Percentiles rank a stretch among this genome's conserved stretches.
phyloP scores from a whole-genome alignment of 1,140 invertebrate species.

The Piezodorus guildinii region DNA sequence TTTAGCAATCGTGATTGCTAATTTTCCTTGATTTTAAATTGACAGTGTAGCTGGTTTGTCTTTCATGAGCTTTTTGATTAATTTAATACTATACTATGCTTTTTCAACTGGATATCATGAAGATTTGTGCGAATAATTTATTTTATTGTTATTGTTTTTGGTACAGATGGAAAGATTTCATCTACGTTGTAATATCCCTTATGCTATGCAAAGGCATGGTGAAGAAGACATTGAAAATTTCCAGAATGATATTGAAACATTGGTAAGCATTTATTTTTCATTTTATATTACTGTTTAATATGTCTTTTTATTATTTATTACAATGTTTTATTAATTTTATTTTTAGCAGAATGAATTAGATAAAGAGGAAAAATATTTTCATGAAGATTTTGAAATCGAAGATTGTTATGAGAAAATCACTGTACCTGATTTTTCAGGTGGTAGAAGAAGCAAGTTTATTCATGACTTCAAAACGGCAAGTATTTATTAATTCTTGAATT shows the following conservation, averaged over 20 bases:
- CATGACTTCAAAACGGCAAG: slow-evolving; percentile 74
- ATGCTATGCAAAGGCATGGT: not conserved
- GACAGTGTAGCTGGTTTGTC: no score
- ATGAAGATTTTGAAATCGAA: slow-evolving; percentile 66
- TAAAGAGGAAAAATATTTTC: slow-evolving; percentile 42
- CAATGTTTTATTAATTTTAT: not conserved
- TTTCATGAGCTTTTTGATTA: no score
- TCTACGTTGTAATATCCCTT: not conserved
- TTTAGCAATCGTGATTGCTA: no score
- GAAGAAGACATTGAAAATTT: not conserved
- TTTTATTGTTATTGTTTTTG: not conserved
- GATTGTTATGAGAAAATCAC: slow-evolving; percentile 61
- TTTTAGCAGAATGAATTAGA: slow-evolving; percentile 27
- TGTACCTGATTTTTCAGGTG: slow-evolving; percentile 66
- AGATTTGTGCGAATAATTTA: not conserved
- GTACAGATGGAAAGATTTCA: slow-evolving; percentile 7
- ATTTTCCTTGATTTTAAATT: no score
- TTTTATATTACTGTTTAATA: no score
- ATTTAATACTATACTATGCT: no score
- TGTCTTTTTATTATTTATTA: not conserved
- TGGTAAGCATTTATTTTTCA: not conserved
- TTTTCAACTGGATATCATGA: no score
- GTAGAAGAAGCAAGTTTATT: slow-evolving; percentile 65
- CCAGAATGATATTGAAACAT: not conserved
- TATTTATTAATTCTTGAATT: slow-evolving; percentile 17